phyloP scores from a whole-genome alignment of 2,797 vertebrate genomes.

The Sebastes miniatus region DNA sequence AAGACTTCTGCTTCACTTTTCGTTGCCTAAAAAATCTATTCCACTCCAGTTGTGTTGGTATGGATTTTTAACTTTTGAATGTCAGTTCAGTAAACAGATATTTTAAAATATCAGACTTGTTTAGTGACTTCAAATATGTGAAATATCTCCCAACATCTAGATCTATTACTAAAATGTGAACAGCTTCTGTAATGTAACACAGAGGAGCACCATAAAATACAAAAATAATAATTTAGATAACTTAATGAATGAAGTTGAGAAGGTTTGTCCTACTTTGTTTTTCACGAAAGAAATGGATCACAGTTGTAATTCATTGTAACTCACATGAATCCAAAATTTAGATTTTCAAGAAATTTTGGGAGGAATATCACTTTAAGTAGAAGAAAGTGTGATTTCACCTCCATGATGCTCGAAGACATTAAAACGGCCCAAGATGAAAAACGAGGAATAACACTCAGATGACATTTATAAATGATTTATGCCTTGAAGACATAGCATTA shows the following conservation, averaged over 20 bases:
- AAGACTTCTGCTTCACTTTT: neutral
- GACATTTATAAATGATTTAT: constrained; percentile 58
- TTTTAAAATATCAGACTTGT: neutral
- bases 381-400: constrained; percentile 11
- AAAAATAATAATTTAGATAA: neutral
- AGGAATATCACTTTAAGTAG: neutral
- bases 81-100: neutral
- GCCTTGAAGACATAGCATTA: constrained; percentile 24
- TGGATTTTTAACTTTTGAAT: neutral
- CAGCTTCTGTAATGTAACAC: neutral
- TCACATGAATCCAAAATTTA: neutral
- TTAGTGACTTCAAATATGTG: neutral
- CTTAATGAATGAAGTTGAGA: neutral
- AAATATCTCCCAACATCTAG: neutral
- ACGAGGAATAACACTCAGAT: constrained; percentile 29
- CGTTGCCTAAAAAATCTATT: neutral
- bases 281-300: neutral
- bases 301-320: neutral
- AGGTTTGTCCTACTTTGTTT: neutral
- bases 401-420: constrained; percentile 11
- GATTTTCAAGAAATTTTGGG: neutral
- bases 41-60: neutral
- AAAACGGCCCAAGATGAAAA: constrained; percentile 36
- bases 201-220: neutral
- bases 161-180: neutral